These are phyloP conservation scores for Heteromurus nitidus DNA, from an alignment of 2,888 invertebrate species.

Conservation along the genomic window DNA sequence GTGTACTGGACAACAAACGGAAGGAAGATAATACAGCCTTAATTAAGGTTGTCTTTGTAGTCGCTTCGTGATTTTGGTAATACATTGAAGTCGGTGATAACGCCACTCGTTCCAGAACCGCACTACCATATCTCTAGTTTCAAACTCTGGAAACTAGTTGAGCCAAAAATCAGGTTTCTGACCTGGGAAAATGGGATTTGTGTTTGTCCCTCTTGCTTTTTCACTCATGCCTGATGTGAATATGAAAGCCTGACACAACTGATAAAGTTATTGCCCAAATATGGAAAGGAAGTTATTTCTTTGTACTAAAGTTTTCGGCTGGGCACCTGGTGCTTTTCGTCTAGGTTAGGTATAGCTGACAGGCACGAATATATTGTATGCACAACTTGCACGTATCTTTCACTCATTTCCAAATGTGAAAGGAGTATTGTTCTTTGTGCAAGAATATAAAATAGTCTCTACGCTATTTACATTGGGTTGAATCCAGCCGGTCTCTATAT, in stretches of 20 bases:
- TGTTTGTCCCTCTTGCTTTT: not conserved
- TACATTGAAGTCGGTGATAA: not conserved
- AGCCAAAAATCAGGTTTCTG: conserved; percentile 43
- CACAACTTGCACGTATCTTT: too few relatives aligned
- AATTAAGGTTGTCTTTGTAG: conserved; percentile 19
- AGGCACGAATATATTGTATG: too few relatives aligned
- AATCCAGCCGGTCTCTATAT: too few relatives aligned
- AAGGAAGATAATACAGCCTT: not conserved
- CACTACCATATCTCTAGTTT: not conserved
- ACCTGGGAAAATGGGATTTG: conserved; percentile 54
- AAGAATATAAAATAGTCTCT: too few relatives aligned
- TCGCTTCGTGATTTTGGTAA: conserved; percentile 32
- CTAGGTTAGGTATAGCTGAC: too few relatives aligned
- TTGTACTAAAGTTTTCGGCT: not conserved
- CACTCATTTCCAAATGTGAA: too few relatives aligned
- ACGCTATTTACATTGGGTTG: too few relatives aligned
- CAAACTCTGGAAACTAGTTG: not conserved
- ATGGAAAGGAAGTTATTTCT: conserved; percentile 23
- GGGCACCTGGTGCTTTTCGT: not conserved
- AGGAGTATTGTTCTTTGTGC: too few relatives aligned
- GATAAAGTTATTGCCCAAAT: too few relatives aligned
- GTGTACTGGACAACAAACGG: not conserved
- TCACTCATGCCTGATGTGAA: not conserved
- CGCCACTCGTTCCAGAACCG: too few relatives aligned
- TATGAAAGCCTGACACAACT: too few relatives aligned